Base-by-base conservation (phyloP, 2,113 vertebrate genomes). In the Amphilophus citrinellus region DNA sequence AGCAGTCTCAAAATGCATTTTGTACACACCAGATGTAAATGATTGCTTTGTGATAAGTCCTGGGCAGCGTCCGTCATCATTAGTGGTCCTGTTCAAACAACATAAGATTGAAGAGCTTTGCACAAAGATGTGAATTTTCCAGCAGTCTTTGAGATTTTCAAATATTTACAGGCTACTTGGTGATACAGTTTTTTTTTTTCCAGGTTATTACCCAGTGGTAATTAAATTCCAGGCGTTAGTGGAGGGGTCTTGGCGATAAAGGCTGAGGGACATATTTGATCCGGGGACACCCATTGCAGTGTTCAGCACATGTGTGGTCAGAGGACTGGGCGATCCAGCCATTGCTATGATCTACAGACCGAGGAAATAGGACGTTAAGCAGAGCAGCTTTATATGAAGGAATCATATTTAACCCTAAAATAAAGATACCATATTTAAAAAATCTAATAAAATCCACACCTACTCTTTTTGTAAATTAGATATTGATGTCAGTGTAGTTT, bases 1-100 rank as follows among this genome's bases (percentile, higher is more conserved):
- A 1, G 93, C 95, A 0, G 98, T 98, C 78, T 98, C 97, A 59
- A 98, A 99, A 79, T 2, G 94, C 87, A 99, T 93, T 86, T 97
- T 98, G 90, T 99, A 99, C 84, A 96, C 96, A 77, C 97, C 97
- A 0, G 96, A 58, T 73, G 82, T 88, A 88, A 97, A 96, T 58
- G 86, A 91, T 24, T 95, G 89, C 0, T 82, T 88, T 1, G 92
- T 90, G 77, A 97, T 92, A 27, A 97, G 93, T 61, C 94, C 95
- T 2, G 87, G 94, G 79, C 97, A 97, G 58, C 97, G 96, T 53
- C 98, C 98, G 0, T 98, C 97, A 0, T 11, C 30, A 15, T 97
- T 94, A 0, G 98, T 98, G 53, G 50, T 59, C 77, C 98, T 99
- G 88, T 9, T 80, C 59, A 76, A 20, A 92, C 35, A 79, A 39